Conservation (phyloP, 1,140 invertebrate genomes). For the Steinernema khuongi region DNA sequence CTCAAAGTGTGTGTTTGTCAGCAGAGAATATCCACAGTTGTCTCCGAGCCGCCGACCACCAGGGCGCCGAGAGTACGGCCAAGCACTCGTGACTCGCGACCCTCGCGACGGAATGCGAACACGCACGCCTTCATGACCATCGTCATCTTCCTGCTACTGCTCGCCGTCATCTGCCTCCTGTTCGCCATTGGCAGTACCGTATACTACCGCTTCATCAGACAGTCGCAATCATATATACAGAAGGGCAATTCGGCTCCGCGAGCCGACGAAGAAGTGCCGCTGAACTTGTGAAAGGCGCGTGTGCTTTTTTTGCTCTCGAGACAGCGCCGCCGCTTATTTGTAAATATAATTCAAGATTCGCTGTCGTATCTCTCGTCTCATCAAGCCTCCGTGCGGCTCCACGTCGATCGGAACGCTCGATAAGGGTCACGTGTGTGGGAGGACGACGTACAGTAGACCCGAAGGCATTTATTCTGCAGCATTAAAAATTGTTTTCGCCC, state of each 20-base stretch:
- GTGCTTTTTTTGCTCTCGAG: no score
- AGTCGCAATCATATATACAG: background rate
- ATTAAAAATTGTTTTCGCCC: background rate
- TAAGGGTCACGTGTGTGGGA: background rate
- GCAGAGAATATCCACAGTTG: background rate
- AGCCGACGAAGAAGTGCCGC: constrained; percentile 10
- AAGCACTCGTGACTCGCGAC: background rate
- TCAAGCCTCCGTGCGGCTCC: background rate
- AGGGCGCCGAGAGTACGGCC: background rate
- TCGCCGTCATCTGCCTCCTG: background rate
- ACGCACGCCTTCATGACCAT: constrained; percentile 2
- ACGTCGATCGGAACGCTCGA: background rate
- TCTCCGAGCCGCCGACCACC: background rate
- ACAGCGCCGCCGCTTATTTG: background rate
- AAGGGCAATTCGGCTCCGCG: constrained; percentile 6
- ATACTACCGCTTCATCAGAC: background rate
- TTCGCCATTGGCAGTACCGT: constrained; percentile 1
- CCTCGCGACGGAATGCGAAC: background rate
- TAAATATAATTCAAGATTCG: background rate
- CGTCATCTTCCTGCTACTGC: background rate
- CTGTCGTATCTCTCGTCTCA: background rate
- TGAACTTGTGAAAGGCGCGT: background rate
- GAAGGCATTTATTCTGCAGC: background rate
- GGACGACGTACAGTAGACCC: background rate
- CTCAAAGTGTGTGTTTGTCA: background rate